Conservation (phyloP, 2,113 vertebrate species). For the Ardeotis arabs region DNA sequence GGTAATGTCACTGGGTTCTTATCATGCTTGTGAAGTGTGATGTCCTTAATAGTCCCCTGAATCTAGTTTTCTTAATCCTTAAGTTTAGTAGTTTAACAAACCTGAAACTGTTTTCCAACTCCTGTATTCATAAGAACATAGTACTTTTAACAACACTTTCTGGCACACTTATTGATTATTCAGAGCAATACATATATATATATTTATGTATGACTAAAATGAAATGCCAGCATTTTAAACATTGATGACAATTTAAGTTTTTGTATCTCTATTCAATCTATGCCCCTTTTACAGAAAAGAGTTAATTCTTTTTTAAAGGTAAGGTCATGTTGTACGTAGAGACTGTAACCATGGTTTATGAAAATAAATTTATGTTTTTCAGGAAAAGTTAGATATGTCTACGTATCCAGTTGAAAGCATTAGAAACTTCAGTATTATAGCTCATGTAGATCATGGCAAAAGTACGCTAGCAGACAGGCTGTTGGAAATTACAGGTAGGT, state of each 20-base stretch:
- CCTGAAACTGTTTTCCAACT: background rate
- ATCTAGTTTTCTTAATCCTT: background rate
- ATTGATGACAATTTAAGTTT: background rate
- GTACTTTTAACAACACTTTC: background rate
- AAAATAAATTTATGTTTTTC: conserved; percentile 33
- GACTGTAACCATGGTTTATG: background rate
- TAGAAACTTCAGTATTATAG: conserved; percentile 96
- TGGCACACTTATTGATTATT: background rate
- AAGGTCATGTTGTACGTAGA: background rate
- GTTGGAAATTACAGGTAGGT: conserved; percentile 90
- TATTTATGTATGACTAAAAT: accelerated
- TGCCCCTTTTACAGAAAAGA: background rate
- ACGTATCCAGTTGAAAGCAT: conserved; percentile 86
- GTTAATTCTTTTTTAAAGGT: background rate
- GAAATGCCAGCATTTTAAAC: background rate
- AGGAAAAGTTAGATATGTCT: conserved; percentile 86
- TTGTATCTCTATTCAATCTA: background rate
- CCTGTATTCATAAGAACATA: accelerated
- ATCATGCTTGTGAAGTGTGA: background rate
- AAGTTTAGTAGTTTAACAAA: background rate
- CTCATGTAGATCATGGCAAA: conserved; percentile 97
- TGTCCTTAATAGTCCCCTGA: background rate
- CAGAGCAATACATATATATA: background rate
- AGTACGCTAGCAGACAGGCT: conserved; percentile 95
- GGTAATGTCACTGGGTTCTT: background rate